These are phyloP conservation scores for Capromys pilorides DNA, from an alignment of 2,797 vertebrate species.

Conservation along the genomic window DNA sequence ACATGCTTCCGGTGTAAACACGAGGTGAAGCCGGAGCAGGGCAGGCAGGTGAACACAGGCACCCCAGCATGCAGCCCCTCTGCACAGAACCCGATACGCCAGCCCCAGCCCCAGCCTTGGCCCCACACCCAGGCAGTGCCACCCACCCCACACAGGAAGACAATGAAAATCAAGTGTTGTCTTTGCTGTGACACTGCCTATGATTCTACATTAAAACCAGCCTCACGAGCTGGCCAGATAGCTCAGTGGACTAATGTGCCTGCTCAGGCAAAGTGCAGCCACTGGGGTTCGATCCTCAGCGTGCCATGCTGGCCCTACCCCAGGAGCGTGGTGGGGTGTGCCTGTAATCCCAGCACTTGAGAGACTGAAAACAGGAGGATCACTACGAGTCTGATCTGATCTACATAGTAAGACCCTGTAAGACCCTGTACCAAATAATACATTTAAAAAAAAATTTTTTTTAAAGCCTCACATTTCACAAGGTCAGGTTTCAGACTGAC, in stretches of 20 bases:
- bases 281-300: too few species aligned
- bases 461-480: accelerated
- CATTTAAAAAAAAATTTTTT: too few species aligned
- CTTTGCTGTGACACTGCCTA: accelerated
- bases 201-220: accelerated
- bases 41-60: background rate
- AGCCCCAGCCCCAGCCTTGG: accelerated
- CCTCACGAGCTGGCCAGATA: too few species aligned
- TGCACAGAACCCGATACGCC: background rate
- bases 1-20: background rate
- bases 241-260: too few species aligned
- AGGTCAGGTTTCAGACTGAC: accelerated
- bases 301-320: too few species aligned
- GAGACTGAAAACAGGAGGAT: too few species aligned
- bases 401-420: too few species aligned
- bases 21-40: background rate
- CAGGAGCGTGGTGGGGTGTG: too few species aligned
- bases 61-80: background rate
- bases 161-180: accelerated
- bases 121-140: background rate
- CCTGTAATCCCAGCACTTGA: too few species aligned
- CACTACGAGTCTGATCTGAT: too few species aligned
- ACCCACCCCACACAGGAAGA: background rate
- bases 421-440: too few species aligned
- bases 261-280: too few species aligned